phyloP scores from a whole-genome alignment of 2,888 invertebrate species.

The Limenitis camilla region DNA sequence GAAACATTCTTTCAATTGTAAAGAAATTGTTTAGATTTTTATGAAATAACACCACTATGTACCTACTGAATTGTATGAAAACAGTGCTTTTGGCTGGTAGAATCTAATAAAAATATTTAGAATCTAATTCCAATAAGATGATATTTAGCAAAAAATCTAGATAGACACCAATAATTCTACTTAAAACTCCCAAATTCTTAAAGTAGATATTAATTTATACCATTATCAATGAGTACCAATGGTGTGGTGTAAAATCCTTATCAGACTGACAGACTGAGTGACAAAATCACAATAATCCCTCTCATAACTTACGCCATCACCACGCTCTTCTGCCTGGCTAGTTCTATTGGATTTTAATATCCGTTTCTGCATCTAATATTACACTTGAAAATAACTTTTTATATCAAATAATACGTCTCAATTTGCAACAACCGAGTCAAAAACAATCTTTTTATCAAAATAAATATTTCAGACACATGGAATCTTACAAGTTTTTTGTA shows the following conservation, averaged over 20 bases:
- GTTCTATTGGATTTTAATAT: slow-evolving; percentile 41
- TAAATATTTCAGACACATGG: too few species aligned
- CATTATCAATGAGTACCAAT: too few species aligned
- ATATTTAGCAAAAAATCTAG: too few species aligned
- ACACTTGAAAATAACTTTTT: slow-evolving; percentile 40
- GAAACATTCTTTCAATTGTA: slow-evolving; percentile 26
- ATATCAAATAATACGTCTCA: slow-evolving; percentile 41
- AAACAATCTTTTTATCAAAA: background rate
- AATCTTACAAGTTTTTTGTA: too few species aligned
- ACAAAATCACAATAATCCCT: background rate
- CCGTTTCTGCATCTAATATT: slow-evolving; percentile 32
- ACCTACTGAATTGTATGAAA: too few species aligned
- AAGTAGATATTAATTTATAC: too few species aligned
- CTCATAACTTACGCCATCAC: slow-evolving; percentile 6
- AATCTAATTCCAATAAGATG: too few species aligned
- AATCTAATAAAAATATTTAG: background rate
- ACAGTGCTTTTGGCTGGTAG: too few species aligned
- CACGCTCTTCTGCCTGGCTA: slow-evolving; percentile 11
- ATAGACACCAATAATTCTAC: too few species aligned
- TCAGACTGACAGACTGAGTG: background rate
- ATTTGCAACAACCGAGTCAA: slow-evolving; percentile 34
- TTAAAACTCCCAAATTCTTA: too few species aligned
- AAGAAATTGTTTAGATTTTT: slow-evolving; percentile 21
- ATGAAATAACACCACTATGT: too few species aligned
- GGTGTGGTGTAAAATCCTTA: too few species aligned